Evolutionary conservation across 2,113 vertebrate species (phyloP).

Genomic region (Ramphastos sulfuratus): DNA sequence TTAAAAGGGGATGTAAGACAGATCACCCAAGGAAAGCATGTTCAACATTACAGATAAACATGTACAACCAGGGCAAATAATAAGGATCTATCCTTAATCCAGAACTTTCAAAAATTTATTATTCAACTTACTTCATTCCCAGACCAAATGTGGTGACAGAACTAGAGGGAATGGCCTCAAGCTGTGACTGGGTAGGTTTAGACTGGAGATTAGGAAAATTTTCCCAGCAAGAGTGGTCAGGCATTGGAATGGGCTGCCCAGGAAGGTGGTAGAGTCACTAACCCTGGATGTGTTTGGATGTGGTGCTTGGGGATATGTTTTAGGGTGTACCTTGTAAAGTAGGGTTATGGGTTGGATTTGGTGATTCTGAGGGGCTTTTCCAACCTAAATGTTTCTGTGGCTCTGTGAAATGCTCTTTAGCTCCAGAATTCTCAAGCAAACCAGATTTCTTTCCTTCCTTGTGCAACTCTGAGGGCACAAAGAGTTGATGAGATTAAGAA

Average conservation of each 20-base stretch:
- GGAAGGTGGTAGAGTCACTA: too few species aligned
- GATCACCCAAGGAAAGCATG: background rate
- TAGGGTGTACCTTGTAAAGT: too few species aligned
- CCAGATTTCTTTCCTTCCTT: background rate
- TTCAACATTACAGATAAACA: background rate
- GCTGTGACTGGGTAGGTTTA: too few species aligned
- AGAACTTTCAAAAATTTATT: background rate
- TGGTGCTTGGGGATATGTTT: too few species aligned
- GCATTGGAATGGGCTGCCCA: too few species aligned
- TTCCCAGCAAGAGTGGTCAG: too few species aligned
- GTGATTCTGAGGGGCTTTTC: too few species aligned
- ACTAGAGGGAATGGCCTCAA: too few species aligned
- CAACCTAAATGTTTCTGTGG: too few species aligned
- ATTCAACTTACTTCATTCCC: background rate
- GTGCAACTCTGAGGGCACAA: background rate
- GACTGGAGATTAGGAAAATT: too few species aligned
- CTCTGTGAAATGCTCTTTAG: background rate
- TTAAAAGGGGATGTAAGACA: background rate
- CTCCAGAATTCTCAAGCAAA: background rate
- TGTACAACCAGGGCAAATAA: background rate
- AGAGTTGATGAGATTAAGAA: background rate
- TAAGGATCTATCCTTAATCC: background rate
- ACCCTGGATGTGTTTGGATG: too few species aligned
- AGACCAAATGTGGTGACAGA: background rate
- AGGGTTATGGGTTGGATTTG: too few species aligned